Evolutionary conservation across 2,113 vertebrate species (phyloP).

Genomic region (Anoplopoma fimbria): DNA sequence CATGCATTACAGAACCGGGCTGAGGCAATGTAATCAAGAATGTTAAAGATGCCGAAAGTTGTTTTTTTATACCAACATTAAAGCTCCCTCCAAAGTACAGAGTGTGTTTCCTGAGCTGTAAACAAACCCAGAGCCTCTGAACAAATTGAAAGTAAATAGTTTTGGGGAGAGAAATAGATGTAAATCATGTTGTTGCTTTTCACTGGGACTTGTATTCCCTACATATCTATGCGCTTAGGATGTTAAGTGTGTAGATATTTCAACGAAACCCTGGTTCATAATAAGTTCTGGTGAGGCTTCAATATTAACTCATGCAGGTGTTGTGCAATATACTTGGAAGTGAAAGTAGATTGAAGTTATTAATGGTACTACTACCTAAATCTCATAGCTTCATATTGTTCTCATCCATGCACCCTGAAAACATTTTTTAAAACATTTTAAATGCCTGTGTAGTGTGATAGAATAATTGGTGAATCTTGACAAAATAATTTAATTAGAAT

Average conservation of each 20-base stretch:
- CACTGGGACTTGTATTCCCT: background rate
- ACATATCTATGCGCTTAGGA: slow-evolving; percentile 5
- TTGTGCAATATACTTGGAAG: background rate
- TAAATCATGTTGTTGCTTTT: slow-evolving; percentile 39
- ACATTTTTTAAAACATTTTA: too few species aligned
- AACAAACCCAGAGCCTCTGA: slow-evolving; percentile 53
- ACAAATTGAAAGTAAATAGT: slow-evolving; percentile 57
- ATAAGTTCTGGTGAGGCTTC: background rate
- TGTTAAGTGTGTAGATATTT: slow-evolving; percentile 20
- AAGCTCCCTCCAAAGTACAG: slow-evolving; percentile 37
- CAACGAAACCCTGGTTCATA: background rate
- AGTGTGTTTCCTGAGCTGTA: slow-evolving; percentile 40
- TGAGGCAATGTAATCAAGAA: slow-evolving; percentile 43
- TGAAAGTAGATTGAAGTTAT: background rate
- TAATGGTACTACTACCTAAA: background rate
- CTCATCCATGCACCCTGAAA: too few species aligned
- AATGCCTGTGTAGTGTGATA: too few species aligned
- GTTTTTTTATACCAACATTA: slow-evolving; percentile 51
- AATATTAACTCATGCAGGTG: background rate
- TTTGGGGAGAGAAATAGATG: slow-evolving; percentile 12
- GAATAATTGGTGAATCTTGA: too few species aligned
- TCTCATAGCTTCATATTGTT: background rate
- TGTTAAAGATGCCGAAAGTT: slow-evolving; percentile 41
- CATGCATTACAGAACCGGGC: slow-evolving; percentile 37
- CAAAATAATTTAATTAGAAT: too few species aligned